A percentile compares a stretch with the other conserved stretches of the same genome.
Evolutionary conservation across 2,113 vertebrate genomes (phyloP).

Genomic region (Myocastor coypus): DNA sequence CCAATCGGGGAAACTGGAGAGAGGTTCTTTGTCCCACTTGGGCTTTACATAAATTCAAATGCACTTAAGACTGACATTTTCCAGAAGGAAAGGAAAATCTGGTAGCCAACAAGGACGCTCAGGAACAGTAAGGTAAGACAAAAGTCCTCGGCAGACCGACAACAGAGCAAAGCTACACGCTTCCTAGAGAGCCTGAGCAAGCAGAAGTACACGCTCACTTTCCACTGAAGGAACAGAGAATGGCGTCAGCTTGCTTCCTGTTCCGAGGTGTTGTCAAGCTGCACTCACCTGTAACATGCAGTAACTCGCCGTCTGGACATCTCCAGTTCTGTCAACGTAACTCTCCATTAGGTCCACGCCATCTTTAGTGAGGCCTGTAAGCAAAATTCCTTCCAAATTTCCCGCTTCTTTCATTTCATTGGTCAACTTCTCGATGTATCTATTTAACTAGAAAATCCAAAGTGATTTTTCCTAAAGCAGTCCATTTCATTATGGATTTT

Average conservation of each 20-base stretch:
- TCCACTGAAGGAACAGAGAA: not conserved
- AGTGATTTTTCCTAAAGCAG: constrained; percentile 53
- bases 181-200: not conserved
- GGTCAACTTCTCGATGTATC: constrained; percentile 97
- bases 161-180: not conserved
- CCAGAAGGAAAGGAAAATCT: constrained; percentile 13
- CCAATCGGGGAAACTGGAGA: not conserved
- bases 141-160: not conserved
- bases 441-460: constrained; percentile 90
- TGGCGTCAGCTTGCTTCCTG: not conserved
- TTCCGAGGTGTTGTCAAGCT: not conserved
- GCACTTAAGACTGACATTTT: not conserved
- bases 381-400: constrained; percentile 97
- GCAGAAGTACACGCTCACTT: not conserved
- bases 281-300: constrained; percentile 97
- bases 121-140: not conserved
- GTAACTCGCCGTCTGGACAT: constrained; percentile 98
- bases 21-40: not conserved
- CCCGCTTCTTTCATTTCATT: constrained; percentile 97
- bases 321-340: constrained; percentile 96
- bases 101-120: not conserved
- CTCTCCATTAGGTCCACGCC: constrained; percentile 99
- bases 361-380: constrained; percentile 97
- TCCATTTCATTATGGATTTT: not conserved
- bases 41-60: not conserved